A percentile compares a stretch with the other conserved stretches of the same genome.
These are phyloP conservation scores for Coenobita brevimanus DNA, from an alignment of 1,140 invertebrate species.

Conservation along the genomic window DNA sequence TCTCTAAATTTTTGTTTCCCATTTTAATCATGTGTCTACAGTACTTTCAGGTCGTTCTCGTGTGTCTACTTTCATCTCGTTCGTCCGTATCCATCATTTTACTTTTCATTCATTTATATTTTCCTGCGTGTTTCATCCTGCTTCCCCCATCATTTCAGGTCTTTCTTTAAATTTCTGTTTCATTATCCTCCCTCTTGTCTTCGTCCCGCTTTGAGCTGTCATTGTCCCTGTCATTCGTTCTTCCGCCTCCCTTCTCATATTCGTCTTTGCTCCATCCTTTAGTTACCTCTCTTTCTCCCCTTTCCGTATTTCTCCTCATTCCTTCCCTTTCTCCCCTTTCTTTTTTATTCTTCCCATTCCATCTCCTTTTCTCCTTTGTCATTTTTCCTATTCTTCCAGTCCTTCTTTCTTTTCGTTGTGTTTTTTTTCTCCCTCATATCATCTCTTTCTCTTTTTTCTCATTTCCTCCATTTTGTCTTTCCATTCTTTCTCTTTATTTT, in stretches of 20 bases:
- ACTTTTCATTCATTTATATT: not conserved
- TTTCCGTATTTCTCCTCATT: not conserved
- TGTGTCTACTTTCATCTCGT: no score
- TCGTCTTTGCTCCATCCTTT: not conserved
- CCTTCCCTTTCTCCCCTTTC: not conserved
- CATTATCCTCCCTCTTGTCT: constrained; percentile 19
- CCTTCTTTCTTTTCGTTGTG: not conserved
- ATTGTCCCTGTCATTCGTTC: not conserved
- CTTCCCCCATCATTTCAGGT: constrained; percentile 8
- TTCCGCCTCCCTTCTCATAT: not conserved
- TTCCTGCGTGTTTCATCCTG: not conserved
- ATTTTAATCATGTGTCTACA: no score
- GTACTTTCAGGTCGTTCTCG: no score
- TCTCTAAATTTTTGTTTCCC: no score
- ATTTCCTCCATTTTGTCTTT: not conserved
- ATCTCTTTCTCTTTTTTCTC: not conserved
- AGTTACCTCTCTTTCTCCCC: not conserved
- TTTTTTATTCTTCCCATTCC: not conserved
- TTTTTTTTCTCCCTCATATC: not conserved
- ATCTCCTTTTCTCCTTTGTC: not conserved
- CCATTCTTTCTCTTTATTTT: not conserved
- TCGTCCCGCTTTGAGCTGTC: constrained; percentile 12
- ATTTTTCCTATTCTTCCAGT: not conserved
- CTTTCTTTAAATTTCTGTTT: constrained; percentile 21
- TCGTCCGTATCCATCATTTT: not conserved